Base-by-base conservation (phyloP, 2,113 vertebrate species). In the Lampris incognitus region DNA sequence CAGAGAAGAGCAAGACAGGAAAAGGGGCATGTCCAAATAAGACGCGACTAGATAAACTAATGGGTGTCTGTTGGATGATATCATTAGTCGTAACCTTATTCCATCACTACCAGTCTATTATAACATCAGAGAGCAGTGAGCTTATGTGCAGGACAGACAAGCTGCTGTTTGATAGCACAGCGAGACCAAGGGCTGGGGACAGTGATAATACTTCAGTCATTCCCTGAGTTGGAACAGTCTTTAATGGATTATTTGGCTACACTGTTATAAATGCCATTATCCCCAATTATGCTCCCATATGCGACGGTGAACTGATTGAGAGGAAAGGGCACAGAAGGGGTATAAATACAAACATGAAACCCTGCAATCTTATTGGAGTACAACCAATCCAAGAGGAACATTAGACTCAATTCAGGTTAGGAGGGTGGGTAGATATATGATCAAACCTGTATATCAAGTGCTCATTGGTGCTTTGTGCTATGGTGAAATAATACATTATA, bases 171-270 rank as follows among this genome's bases (percentile, higher is more conserved):
- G 54, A 49, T 68, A 60, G 42, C 38, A 75, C 56, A 71, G 76
- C 44, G 63, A 66, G 61, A 61, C 75, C 57, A 67, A 73, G 64
- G 2, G 2, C 41, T 40, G 4, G 3, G 44, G 42, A 39, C 40
- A 4, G 56, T 40, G 68, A 71, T 82, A 85, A 84, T 79, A 75
- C 88, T 82, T 75, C 71, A 81, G 76, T 70, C 70, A 65, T 82
- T 39, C 50, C 82, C 73, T 75, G 69, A 69, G 74, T 77, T 63
- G 80, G 36, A 36, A 41, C 41, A 5, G 40, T 75, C 71, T 80
- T 88, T 91, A 91, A 92, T 91, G 81, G 87, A 87, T 72, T 85
- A 76, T 88, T 89, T 91, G 90, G 90, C 87, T 87, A 74, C 60
- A 69, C 80, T 75, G 13, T 74, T 71, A 81, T 70, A 82, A 70